Conservation (phyloP, 2,888 invertebrate genomes). For the Invenusta paracnida region DNA sequence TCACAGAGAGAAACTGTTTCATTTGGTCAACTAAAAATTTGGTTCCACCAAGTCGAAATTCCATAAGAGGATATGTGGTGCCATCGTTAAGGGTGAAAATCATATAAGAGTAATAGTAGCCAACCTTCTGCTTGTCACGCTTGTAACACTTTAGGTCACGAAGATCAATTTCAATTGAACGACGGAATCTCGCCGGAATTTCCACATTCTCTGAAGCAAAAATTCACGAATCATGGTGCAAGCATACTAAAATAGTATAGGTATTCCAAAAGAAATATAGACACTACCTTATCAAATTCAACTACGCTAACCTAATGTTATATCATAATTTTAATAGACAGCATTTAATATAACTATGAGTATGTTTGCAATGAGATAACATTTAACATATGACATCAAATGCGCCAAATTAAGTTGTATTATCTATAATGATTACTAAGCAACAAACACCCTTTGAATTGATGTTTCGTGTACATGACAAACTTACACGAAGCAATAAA, state of each 20-base stretch:
- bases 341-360: no score
- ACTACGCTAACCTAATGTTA: no score
- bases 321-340: no score
- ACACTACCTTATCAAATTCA: no score
- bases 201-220: neutral
- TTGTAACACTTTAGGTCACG: constrained; percentile 68
- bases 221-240: neutral
- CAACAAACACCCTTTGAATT: no score
- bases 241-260: neutral
- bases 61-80: constrained; percentile 73
- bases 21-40: constrained; percentile 68
- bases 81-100: constrained; percentile 70
- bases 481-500: no score
- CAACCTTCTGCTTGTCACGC: constrained; percentile 55
- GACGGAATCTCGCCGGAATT: neutral
- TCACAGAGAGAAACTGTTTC: constrained; percentile 64
- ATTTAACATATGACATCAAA: no score
- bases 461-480: no score
- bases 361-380: no score
- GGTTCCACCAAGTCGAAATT: constrained; percentile 81
- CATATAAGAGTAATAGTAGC: constrained; percentile 59
- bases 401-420: no score
- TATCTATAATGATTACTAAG: no score
- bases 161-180: constrained; percentile 64
- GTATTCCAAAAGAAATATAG: no score